Conservation (phyloP, 1,140 invertebrate genomes). For the Marisa cornuarietis region DNA sequence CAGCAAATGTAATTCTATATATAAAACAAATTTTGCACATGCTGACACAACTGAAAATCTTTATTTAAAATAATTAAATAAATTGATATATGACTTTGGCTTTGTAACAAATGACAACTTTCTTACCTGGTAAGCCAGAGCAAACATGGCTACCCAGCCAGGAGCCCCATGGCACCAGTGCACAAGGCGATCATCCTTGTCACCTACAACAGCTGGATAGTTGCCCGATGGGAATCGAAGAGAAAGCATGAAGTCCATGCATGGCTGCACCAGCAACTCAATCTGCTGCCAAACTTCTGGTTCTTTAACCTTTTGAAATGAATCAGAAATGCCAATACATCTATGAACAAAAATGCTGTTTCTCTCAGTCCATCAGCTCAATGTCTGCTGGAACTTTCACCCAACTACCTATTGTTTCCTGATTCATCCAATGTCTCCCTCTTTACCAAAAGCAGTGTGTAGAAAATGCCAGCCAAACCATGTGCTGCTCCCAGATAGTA, state of each 20-base stretch:
- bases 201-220: slow-evolving; percentile 83
- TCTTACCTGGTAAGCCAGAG: slow-evolving; percentile 79
- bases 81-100: too few species aligned
- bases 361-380: too few species aligned
- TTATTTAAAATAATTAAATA: too few species aligned
- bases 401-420: too few species aligned
- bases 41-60: too few species aligned
- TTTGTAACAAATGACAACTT: not conserved
- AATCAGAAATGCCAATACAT: not conserved
- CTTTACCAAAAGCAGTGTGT: slow-evolving; percentile 79
- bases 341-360: too few species aligned
- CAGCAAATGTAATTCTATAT: too few species aligned
- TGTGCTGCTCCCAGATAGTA: slow-evolving; percentile 89
- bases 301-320: slow-evolving; percentile 36
- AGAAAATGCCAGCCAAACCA: slow-evolving; percentile 87
- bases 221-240: slow-evolving; percentile 79
- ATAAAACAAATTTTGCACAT: too few species aligned
- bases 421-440: too few species aligned
- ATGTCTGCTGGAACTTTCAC: too few species aligned
- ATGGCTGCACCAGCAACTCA: slow-evolving; percentile 67
- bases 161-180: slow-evolving; percentile 97
- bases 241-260: slow-evolving; percentile 73
- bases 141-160: slow-evolving; percentile 82
- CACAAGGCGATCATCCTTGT: slow-evolving; percentile 78
- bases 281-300: slow-evolving; percentile 36